Evolutionary conservation across 2,888 invertebrate species (phyloP).

Genomic region (Nomada fabriciana): DNA sequence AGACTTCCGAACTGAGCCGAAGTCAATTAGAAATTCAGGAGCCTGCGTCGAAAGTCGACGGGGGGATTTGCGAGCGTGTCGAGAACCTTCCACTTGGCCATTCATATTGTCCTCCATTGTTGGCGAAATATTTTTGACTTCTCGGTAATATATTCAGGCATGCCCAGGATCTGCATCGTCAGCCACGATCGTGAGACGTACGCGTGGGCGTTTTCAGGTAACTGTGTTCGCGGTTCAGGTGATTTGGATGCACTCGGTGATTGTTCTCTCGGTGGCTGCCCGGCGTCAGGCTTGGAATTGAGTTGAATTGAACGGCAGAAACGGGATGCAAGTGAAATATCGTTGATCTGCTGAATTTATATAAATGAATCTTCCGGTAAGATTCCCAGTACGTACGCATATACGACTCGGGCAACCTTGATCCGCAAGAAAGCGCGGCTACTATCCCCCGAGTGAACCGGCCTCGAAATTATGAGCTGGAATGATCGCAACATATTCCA

Average conservation of each 20-base stretch:
- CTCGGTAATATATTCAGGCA: background rate
- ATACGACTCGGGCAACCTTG: too few species aligned
- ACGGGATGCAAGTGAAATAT: background rate
- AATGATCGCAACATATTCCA: background rate
- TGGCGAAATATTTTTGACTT: slow-evolving; percentile 18
- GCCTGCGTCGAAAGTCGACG: slow-evolving; percentile 22
- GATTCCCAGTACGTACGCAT: too few species aligned
- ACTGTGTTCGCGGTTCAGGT: background rate
- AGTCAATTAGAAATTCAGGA: slow-evolving; percentile 51
- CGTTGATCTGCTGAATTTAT: too few species aligned
- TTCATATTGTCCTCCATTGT: slow-evolving; percentile 21
- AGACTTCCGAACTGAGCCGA: slow-evolving; percentile 5
- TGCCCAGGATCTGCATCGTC: slow-evolving; percentile 3
- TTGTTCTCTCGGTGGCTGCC: slow-evolving; percentile 7
- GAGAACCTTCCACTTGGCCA: too few species aligned
- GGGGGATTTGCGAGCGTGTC: background rate
- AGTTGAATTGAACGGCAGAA: background rate
- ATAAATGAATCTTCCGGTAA: background rate
- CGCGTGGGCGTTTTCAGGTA: slow-evolving; percentile 16
- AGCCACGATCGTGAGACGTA: background rate
- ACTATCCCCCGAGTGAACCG: too few species aligned
- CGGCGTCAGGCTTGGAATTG: background rate
- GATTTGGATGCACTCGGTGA: slow-evolving; percentile 18
- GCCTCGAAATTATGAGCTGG: background rate
- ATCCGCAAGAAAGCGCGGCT: too few species aligned